Evolutionary conservation across 2,888 invertebrate species (phyloP).

Genomic region (Stomorhina lunata): DNA sequence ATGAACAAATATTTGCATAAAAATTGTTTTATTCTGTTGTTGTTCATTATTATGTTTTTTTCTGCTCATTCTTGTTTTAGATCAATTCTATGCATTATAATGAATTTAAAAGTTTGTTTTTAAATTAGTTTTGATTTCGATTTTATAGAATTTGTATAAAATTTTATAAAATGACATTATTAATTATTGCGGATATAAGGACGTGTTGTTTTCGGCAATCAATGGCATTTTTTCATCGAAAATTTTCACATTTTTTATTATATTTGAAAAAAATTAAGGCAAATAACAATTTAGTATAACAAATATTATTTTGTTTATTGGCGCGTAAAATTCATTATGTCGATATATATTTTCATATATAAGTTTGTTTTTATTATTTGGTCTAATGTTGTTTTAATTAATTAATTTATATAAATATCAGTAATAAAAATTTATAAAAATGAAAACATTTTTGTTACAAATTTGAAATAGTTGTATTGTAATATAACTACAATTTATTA

Average conservation of each 20-base stretch:
- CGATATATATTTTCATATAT: too few species aligned
- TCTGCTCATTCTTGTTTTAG: not conserved
- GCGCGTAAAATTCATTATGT: too few species aligned
- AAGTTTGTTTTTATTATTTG: too few species aligned
- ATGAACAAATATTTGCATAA: constrained; percentile 23
- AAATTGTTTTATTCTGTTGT: not conserved
- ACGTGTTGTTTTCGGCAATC: not conserved
- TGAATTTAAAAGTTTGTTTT: not conserved
- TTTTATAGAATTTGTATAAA: not conserved
- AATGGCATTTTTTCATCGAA: not conserved
- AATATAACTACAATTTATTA: too few species aligned
- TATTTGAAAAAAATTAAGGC: not conserved
- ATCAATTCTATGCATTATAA: not conserved
- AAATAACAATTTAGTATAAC: too few species aligned
- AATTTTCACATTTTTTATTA: not conserved
- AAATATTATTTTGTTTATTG: too few species aligned
- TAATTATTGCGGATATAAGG: not conserved
- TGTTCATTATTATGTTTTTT: too few species aligned
- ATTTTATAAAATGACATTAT: not conserved
- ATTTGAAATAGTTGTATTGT: too few species aligned
- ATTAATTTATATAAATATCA: too few species aligned
- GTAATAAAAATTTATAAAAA: too few species aligned
- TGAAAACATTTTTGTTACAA: too few species aligned
- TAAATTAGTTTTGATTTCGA: constrained; percentile 6
- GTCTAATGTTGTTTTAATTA: too few species aligned